A percentile compares a stretch with the other conserved stretches of the same genome.
These are phyloP conservation scores for Lymantria dispar DNA, from an alignment of 2,888 invertebrate genomes.

Conservation along the genomic window DNA sequence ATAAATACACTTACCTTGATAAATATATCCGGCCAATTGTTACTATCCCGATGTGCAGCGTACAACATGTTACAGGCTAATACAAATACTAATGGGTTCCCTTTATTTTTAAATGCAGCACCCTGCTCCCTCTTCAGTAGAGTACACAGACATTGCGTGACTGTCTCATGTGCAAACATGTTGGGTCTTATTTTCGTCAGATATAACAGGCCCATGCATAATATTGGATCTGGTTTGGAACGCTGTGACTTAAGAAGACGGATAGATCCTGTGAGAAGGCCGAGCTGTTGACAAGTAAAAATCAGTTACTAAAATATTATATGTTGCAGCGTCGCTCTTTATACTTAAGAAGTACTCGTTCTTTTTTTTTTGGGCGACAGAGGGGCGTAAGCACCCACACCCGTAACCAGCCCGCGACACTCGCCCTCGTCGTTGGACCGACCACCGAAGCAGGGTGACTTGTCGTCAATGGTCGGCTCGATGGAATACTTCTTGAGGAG, in stretches of 20 bases:
- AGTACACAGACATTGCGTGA: conserved; percentile 90
- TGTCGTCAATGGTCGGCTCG: too few relatives aligned
- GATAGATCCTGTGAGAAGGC: conserved; percentile 93
- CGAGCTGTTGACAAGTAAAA: conserved; percentile 67
- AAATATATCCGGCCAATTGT: conserved; percentile 95
- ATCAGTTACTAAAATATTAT: background rate
- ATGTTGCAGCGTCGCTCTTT: too few relatives aligned
- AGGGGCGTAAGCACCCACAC: too few relatives aligned
- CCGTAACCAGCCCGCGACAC: too few relatives aligned
- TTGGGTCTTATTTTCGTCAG: conserved; percentile 90
- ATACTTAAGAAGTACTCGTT: too few relatives aligned
- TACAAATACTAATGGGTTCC: conserved; percentile 90
- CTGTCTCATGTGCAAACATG: conserved; percentile 88
- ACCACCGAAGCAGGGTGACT: too few relatives aligned
- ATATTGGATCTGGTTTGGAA: conserved; percentile 91
- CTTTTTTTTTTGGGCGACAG: too few relatives aligned
- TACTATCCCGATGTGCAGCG: conserved; percentile 90
- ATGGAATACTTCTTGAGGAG: too few relatives aligned
- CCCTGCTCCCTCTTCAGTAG: conserved; percentile 90
- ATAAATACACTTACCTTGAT: conserved; percentile 86
- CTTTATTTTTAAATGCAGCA: conserved; percentile 88
- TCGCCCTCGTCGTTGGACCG: too few relatives aligned
- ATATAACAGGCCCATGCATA: conserved; percentile 90
- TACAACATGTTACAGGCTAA: conserved; percentile 92
- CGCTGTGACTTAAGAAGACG: conserved; percentile 89